phyloP scores from a whole-genome alignment of 2,113 vertebrate genomes.

The Antennarius striatus region DNA sequence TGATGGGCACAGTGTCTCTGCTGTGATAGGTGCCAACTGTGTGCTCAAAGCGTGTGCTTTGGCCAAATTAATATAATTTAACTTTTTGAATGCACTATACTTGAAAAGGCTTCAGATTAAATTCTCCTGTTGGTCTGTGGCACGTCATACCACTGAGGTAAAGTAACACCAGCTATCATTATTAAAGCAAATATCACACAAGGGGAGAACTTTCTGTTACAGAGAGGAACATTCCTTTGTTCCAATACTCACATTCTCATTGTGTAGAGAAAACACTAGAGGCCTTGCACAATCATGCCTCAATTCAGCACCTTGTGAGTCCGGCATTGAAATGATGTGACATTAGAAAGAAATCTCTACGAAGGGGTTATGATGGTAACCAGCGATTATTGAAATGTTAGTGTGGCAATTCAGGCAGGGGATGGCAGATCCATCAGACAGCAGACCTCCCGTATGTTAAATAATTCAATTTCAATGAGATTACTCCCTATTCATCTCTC shows the following conservation, averaged over 20 bases:
- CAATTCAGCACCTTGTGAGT: constrained; percentile 7
- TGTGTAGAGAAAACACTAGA: constrained; percentile 23
- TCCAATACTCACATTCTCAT: not conserved
- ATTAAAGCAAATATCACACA: constrained; percentile 46
- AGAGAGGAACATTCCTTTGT: constrained; percentile 29
- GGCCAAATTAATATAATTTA: constrained; percentile 2
- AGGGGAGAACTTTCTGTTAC: constrained; percentile 20
- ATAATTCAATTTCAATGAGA: constrained; percentile 54
- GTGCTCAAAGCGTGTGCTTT: not conserved
- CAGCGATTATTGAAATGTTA: constrained; percentile 59
- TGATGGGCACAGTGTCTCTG: not conserved
- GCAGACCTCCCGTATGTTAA: constrained; percentile 45
- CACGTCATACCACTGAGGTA: not conserved
- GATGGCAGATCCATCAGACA: constrained; percentile 44
- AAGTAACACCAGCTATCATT: constrained; percentile 19
- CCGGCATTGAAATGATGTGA: constrained; percentile 28
- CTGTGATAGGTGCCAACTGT: not conserved
- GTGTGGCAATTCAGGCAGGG: constrained; percentile 37
- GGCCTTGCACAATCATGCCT: constrained; percentile 24
- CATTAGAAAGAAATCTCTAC: constrained; percentile 33
- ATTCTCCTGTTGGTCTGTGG: constrained; percentile 11
- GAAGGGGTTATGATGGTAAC: constrained; percentile 32
- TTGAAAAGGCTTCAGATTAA: constrained; percentile 7
- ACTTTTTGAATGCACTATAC: not conserved
- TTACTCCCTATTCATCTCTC: constrained; percentile 43